Percentiles rank a stretch among this genome's conserved stretches.
Evolutionary conservation across 2,888 invertebrate genomes (phyloP).

Genomic region (Nephrotoma guestfalica): DNA sequence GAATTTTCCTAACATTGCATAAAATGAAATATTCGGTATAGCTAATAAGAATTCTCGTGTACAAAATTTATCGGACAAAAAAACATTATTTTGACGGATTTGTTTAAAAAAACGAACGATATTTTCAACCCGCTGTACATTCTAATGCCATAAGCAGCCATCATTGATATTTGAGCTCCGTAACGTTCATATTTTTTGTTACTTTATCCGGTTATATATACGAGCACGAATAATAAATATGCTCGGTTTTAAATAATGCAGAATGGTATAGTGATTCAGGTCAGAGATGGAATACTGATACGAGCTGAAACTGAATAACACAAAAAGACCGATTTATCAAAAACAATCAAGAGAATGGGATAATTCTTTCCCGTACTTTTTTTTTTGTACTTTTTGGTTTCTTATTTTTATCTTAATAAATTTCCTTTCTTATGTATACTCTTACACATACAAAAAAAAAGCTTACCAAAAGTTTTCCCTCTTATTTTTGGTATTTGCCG

Average conservation of each 20-base stretch:
- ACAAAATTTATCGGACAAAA: too few species aligned
- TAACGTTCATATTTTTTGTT: background rate
- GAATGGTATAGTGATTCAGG: background rate
- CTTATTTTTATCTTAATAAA: background rate
- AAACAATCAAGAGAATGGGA: background rate
- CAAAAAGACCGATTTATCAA: background rate
- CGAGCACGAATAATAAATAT: background rate
- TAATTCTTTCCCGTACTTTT: background rate
- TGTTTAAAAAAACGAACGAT: background rate
- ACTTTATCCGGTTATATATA: background rate
- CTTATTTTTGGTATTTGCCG: background rate
- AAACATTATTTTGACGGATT: background rate
- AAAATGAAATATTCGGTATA: background rate
- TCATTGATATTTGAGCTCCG: background rate
- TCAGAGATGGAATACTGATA: background rate
- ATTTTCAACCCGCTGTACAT: background rate
- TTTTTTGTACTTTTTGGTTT: background rate
- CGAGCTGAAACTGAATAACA: background rate
- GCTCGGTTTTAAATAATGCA: background rate
- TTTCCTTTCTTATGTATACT: background rate
- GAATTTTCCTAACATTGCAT: background rate
- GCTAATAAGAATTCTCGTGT: too few species aligned
- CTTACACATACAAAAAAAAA: background rate
- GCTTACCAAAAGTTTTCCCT: background rate
- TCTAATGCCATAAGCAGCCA: background rate